A percentile compares a stretch with the other conserved stretches of the same genome.
Evolutionary conservation across 2,797 vertebrate genomes (phyloP).

Genomic region (Propithecus perrieri): DNA sequence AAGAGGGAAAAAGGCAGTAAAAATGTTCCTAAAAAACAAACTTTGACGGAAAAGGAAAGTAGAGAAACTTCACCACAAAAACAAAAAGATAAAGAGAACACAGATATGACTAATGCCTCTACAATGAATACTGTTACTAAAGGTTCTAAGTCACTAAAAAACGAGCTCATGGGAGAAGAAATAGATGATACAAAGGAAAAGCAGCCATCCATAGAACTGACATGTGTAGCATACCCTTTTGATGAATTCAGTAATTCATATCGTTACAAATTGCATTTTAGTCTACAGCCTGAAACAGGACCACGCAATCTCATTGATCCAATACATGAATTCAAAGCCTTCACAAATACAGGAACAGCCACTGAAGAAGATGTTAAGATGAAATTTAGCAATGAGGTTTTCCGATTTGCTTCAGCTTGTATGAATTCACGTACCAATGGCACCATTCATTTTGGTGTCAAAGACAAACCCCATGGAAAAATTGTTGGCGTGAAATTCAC

Average conservation of each 20-base stretch:
- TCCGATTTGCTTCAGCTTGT: conserved; percentile 88
- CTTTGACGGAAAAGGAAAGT: conserved; percentile 35
- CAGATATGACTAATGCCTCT: background rate
- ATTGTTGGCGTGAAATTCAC: conserved; percentile 85
- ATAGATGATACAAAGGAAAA: background rate
- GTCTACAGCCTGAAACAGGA: conserved; percentile 86
- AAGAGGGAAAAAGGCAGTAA: background rate
- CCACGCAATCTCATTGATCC: conserved; percentile 87
- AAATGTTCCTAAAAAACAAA: conserved; percentile 5
- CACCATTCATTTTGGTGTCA: conserved; percentile 90
- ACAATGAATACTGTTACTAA: background rate
- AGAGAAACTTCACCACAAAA: conserved; percentile 48
- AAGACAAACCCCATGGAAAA: conserved; percentile 83
- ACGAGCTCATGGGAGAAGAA: background rate
- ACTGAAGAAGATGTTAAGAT: conserved; percentile 80
- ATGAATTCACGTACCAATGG: conserved; percentile 90
- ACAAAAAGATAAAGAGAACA: background rate
- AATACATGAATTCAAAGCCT: conserved; percentile 87
- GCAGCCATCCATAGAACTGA: background rate
- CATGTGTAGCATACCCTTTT: conserved; percentile 83
- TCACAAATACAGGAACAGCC: conserved; percentile 78
- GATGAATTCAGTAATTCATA: conserved; percentile 79
- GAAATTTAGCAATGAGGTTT: conserved; percentile 87
- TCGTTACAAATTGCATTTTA: conserved; percentile 82
- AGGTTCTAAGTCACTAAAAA: background rate